Evolutionary conservation across 2,888 invertebrate genomes (phyloP).

Genomic region (Litoditis marina): DNA sequence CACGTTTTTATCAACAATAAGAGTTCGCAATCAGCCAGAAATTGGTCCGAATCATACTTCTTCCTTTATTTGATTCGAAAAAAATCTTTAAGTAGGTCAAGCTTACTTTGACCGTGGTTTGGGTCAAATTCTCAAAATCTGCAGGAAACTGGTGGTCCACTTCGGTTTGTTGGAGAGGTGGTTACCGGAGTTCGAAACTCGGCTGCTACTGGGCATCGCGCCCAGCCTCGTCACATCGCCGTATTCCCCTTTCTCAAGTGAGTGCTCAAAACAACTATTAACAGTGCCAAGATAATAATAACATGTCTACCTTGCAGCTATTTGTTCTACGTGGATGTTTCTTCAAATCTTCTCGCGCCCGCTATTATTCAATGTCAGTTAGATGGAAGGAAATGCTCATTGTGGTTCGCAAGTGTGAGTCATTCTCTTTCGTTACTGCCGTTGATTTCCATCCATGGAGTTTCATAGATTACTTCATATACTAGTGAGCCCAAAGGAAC

Average conservation of each 20-base stretch:
- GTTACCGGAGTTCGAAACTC: neutral
- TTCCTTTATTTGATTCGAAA: too few species aligned
- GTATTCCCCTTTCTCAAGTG: conserved; percentile 8
- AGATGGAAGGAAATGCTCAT: conserved; percentile 3
- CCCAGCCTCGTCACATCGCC: conserved; percentile 4
- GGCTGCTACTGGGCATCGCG: neutral
- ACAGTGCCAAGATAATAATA: too few species aligned
- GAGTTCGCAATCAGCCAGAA: too few species aligned
- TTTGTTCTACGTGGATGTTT: conserved; percentile 11
- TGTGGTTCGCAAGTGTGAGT: conserved; percentile 6
- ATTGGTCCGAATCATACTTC: too few species aligned
- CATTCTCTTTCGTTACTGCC: too few species aligned
- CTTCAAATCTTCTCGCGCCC: neutral
- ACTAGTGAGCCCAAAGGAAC: too few species aligned
- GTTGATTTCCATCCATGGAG: too few species aligned
- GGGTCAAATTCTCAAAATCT: too few species aligned
- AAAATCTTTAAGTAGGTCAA: too few species aligned
- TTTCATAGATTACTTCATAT: too few species aligned
- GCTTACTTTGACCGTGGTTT: too few species aligned
- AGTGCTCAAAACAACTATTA: neutral
- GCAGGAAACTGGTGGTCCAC: neutral
- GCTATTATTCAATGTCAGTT: conserved; percentile 7
- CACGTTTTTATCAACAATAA: too few species aligned
- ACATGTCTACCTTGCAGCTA: conserved; percentile 4
- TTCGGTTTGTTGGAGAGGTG: conserved; percentile 8